Base-by-base conservation (phyloP, 2,113 vertebrate species). In the Halcyon malimbica region DNA sequence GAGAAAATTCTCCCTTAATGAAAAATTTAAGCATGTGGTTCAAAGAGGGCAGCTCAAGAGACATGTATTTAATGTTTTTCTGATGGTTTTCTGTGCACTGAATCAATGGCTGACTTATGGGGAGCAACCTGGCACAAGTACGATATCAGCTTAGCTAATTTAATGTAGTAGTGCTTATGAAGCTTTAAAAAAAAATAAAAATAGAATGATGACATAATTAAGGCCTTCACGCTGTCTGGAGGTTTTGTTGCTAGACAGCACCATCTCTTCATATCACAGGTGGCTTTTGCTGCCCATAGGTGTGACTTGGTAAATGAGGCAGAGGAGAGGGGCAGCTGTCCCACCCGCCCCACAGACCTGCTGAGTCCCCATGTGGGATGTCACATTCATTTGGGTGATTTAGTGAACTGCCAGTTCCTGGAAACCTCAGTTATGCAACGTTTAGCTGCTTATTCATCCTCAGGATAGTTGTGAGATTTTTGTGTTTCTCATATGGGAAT, bases 291-390 rank as follows among this genome's bases (percentile, higher is more conserved):
- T 83, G 50, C 54, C 42, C 19, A 16, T 1, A 15, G 37, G 44
- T 28, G n/a, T 53, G 62, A 29, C 35, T 41, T 62, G 69, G 56
- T 23, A 75, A 48, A 17, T 0, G 5, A 48, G 60, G 39, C 35
- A 39, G 48, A 69, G n/a, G 26, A 9, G 2, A 15, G 46, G 25
- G 31, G 51, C 15, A 12, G 7, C 31, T 24, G 11, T 25, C 56
- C 57, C 51, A 19, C 69, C 35, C 21, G 48, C 70, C 63, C 69
- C 76, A 24, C 0, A 3, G 75, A 29, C 37, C 31, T 50, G 42
- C 71, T 16, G 16, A 2, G 0, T 53, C 33, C 31, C 16, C 3
- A 2, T 2, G 12, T 3, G 18, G 26, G 39, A 7, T 7, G 1
- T 48, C 4, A 3, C 12, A 4, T 20, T 39, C 13, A 3, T 33